These are phyloP conservation scores for Antheraea mylitta DNA, from an alignment of 1,140 invertebrate genomes.

Conservation along the genomic window DNA sequence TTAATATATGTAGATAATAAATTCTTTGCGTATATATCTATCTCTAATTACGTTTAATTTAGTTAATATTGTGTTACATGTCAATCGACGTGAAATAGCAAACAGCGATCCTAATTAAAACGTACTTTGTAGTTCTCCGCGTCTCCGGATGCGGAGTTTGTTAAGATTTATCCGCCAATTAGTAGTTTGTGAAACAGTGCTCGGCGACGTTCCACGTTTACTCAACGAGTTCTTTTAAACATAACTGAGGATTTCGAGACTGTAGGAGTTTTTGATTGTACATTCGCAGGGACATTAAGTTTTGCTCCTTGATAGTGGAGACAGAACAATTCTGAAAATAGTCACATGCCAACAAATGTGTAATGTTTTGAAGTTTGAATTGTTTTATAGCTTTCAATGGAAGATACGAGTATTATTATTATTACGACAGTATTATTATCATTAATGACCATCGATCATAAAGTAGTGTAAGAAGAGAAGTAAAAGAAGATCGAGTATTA, in stretches of 20 bases:
- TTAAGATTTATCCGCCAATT: constrained; percentile 31
- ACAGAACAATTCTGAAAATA: not conserved
- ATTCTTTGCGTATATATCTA: no score
- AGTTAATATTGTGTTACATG: not conserved
- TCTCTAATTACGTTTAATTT: not conserved
- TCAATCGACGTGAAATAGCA: constrained; percentile 14
- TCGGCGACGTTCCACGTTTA: constrained; percentile 5
- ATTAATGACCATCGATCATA: no score
- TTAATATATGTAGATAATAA: no score
- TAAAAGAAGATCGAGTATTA: no score
- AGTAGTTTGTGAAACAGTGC: constrained; percentile 20
- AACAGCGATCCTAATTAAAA: constrained; percentile 26
- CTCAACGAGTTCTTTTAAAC: constrained; percentile 13
- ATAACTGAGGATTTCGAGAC: not conserved
- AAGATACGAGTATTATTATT: no score
- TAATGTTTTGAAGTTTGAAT: no score
- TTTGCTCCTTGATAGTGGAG: not conserved
- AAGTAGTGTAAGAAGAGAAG: no score
- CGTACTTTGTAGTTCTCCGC: constrained; percentile 13
- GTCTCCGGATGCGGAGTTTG: constrained; percentile 6
- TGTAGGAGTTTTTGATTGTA: not conserved
- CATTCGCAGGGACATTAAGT: not conserved
- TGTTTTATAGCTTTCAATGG: no score
- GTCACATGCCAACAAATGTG: not conserved
- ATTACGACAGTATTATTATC: no score